Evolutionary conservation across 2,888 invertebrate species (phyloP).

Genomic region (Labia minor): DNA sequence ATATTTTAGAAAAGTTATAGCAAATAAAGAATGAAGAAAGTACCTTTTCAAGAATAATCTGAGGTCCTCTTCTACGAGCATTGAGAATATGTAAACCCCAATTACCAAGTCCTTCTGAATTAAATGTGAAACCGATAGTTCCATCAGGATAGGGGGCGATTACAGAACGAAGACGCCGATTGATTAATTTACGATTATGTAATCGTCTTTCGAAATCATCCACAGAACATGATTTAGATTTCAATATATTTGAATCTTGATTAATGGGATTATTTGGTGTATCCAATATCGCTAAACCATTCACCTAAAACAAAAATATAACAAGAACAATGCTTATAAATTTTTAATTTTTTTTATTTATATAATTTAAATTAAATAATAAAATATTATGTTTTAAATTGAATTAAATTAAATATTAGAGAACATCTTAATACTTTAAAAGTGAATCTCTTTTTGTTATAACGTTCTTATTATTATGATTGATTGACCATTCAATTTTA

Average conservation of each 20-base stretch:
- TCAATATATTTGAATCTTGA: no score
- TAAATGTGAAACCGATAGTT: neutral
- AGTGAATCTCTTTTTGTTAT: no score
- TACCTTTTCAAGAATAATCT: constrained; percentile 4
- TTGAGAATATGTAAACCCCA: neutral
- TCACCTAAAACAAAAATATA: neutral
- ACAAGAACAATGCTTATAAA: no score
- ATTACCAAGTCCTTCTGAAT: neutral
- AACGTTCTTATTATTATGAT: no score
- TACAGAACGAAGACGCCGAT: neutral
- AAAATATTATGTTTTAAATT: no score
- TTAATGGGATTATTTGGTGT: neutral
- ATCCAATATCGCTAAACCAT: neutral
- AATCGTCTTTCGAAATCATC: neutral
- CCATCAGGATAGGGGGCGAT: neutral
- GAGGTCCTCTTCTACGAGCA: neutral
- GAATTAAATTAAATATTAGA: no score
- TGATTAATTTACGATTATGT: neutral
- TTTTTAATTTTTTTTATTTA: no score
- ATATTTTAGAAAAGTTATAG: no score
- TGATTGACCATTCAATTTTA: no score
- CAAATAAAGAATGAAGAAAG: no score
- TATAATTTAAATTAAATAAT: no score
- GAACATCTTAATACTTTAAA: no score
- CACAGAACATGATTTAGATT: neutral